Evolutionary conservation across 2,888 invertebrate species (phyloP), one percentile per base, ranked within the genome.

Genomic region (Tinea pellionella): DNA sequence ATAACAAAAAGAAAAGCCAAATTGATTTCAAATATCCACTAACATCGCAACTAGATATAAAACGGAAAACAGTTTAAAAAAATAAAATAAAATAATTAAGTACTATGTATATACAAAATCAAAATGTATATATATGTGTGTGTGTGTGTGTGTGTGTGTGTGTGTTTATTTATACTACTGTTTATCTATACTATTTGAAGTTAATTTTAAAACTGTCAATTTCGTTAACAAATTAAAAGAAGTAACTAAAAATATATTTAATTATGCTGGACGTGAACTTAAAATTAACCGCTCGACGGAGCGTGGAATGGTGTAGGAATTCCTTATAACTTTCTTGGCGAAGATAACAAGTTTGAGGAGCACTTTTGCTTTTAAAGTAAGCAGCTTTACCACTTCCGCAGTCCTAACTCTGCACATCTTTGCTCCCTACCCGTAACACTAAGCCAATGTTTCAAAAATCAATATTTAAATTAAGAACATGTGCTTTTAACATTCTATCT

Each of bases 271-370:
- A 15, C 30, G 57, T 57, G 32, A 32, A 57, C 57, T 47, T 61
- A 61, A 61, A 64, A 67, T 69, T 69, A 69, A 65, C 61, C 64
- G 66, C 64, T 66, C 62, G 63, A 61, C 63, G 63, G 63, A 66
- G 65, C 67, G 64, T 63, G 62, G 65, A 57, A 57, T 57, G 57
- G 68, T 65, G 66, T 62, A 63, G 62, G 63, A 68, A 63, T 63
- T 62, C 62, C 61, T 67, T 66, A 63, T 62, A 62, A 68, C 65
- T 65, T 67, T 67, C 65, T 57, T 18, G 55, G 42, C 18, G 16
- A 59, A 61, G 63, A 61, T 64, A 64, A 64, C 64, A 65, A 65
- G 12, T 62, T 60, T 6, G 47, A 47, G 32, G 32, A 19, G 57
- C 57, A 30, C 61, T 51, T 61, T 61, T 29, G 66, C 66, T 67